Percentiles rank a stretch among this genome's conserved stretches.
Conservation (phyloP, 2,888 invertebrate genomes). For the Sminthurinus aureus region DNA sequence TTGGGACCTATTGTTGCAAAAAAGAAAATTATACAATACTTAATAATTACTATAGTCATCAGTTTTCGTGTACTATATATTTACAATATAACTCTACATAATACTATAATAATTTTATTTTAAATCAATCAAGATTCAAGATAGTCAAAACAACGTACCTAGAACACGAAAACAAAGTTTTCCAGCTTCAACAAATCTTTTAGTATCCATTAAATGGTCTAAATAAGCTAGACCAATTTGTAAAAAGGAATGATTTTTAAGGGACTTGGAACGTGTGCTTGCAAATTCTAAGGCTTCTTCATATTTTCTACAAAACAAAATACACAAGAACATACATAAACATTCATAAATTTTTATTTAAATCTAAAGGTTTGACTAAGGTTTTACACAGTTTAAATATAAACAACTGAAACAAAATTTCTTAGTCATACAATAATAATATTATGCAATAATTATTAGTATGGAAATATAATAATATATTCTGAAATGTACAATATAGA, state of each 20-base stretch:
- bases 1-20: slow-evolving; percentile 69
- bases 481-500: not conserved
- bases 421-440: not conserved
- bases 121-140: not conserved
- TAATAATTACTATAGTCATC: not conserved
- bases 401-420: not conserved
- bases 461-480: not conserved
- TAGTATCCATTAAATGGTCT: slow-evolving; percentile 76
- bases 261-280: slow-evolving; percentile 71
- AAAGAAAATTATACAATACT: slow-evolving; percentile 24
- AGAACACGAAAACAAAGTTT: slow-evolving; percentile 84
- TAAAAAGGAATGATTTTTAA: slow-evolving; percentile 70
- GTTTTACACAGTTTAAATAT: too few species aligned
- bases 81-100: not conserved
- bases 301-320: slow-evolving; percentile 67
- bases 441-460: too few species aligned
- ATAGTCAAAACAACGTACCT: slow-evolving; percentile 65
- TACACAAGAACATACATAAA: not conserved
- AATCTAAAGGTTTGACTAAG: too few species aligned
- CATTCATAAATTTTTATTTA: too few species aligned
- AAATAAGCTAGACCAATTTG: slow-evolving; percentile 79
- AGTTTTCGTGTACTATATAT: not conserved
- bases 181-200: slow-evolving; percentile 83
- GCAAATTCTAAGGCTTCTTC: slow-evolving; percentile 88
- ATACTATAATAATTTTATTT: slow-evolving; percentile 14